Evolutionary conservation across 2,113 vertebrate species (phyloP).

Genomic region (Chamaetylas fuelleborni): DNA sequence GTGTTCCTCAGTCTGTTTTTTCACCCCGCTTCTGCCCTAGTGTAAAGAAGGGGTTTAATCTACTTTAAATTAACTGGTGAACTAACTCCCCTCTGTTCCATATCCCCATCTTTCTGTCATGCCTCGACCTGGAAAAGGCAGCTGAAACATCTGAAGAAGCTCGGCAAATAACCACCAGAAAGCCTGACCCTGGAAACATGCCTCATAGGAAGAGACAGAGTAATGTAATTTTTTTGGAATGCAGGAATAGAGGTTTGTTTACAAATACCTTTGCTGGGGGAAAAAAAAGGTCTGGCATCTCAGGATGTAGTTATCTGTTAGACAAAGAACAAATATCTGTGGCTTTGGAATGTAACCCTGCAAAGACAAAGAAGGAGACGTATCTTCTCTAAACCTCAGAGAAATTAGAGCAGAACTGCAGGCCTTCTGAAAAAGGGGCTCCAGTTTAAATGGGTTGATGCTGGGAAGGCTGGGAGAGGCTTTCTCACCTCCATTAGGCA

Average conservation of each 20-base stretch:
- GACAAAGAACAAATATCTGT: not conserved
- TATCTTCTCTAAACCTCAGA: not conserved
- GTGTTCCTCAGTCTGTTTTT: not conserved
- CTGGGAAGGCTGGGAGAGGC: not conserved
- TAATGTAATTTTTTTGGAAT: not conserved
- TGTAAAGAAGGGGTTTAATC: not conserved
- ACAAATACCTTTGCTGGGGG: constrained; percentile 22
- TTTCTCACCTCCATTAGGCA: not conserved
- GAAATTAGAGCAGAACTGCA: not conserved
- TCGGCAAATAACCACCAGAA: not conserved
- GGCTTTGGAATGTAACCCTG: not conserved
- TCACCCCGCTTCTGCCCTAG: accelerated
- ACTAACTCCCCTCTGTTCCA: not conserved
- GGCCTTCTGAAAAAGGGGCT: not conserved
- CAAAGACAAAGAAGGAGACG: not conserved
- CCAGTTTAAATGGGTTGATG: not conserved
- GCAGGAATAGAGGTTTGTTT: not conserved
- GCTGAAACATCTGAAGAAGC: not conserved
- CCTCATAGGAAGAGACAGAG: not conserved
- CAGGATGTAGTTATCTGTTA: not conserved
- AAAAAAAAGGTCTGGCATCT: not conserved
- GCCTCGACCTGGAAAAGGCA: not conserved
- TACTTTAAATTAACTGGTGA: not conserved
- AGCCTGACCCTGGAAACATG: not conserved
- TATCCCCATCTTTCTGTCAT: not conserved